Percentiles rank a stretch among this genome's conserved stretches.
Conservation (phyloP, 2,888 invertebrate genomes). For the Frankliniella fusca region DNA sequence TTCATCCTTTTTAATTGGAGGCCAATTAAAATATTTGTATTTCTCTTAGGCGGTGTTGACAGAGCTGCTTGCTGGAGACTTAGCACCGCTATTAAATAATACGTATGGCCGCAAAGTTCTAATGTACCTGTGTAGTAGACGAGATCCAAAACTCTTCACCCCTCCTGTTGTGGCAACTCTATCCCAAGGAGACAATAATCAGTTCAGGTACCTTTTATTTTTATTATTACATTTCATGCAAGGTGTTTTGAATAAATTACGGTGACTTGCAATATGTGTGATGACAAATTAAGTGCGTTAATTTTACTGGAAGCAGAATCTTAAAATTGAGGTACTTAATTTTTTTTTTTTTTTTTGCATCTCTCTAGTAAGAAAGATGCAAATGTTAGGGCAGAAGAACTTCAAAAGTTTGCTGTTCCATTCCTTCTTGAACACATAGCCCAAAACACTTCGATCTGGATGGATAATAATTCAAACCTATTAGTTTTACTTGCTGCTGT, state of each 20-base stretch:
- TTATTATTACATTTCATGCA: too few species aligned
- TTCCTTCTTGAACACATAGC: not conserved
- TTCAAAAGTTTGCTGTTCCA: not conserved
- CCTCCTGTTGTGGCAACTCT: not conserved
- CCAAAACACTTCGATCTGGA: not conserved
- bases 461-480: not conserved
- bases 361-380: conserved; percentile 4
- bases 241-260: too few species aligned
- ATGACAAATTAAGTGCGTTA: too few species aligned
- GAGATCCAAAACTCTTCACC: not conserved
- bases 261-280: too few species aligned
- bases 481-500: not conserved
- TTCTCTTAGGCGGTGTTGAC: not conserved
- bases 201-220: not conserved
- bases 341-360: not conserved
- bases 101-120: not conserved
- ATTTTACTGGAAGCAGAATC: too few species aligned
- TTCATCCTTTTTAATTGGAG: not conserved
- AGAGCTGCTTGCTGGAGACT: not conserved
- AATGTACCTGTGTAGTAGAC: not conserved
- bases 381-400: not conserved
- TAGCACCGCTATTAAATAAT: not conserved
- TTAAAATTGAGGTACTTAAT: not conserved
- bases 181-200: not conserved
- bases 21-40: not conserved